A percentile compares a stretch with the other conserved stretches of the same genome.
These are phyloP conservation scores for Limnothrissa miodon DNA, from an alignment of 2,113 vertebrate species.

Conservation along the genomic window DNA sequence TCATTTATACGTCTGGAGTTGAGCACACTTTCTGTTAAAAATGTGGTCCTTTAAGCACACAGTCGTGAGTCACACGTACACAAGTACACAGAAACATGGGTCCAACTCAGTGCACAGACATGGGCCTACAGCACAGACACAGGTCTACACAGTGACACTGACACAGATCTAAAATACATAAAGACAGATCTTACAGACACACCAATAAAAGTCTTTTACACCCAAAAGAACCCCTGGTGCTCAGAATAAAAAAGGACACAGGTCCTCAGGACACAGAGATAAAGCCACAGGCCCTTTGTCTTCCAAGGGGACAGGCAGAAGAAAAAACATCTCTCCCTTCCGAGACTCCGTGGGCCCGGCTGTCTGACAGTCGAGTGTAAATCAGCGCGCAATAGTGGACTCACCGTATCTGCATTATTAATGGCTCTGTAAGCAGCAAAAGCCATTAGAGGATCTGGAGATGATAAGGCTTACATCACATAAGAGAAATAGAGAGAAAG, in stretches of 20 bases:
- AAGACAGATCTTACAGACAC: neutral
- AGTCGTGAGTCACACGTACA: too few species aligned
- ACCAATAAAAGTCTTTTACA: neutral
- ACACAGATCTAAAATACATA: neutral
- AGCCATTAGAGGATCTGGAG: constrained; percentile 50
- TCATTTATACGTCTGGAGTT: too few species aligned
- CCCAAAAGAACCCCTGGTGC: neutral
- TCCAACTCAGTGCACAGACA: too few species aligned
- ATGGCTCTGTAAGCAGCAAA: constrained; percentile 57
- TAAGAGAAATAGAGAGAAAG: too few species aligned
- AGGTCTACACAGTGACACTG: neutral
- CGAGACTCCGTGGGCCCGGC: constrained; percentile 25
- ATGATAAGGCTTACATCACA: constrained; percentile 57
- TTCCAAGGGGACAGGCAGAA: constrained; percentile 15
- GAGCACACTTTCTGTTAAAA: too few species aligned
- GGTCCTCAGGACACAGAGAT: neutral
- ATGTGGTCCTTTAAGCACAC: too few species aligned
- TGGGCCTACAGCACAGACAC: neutral
- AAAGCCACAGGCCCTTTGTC: neutral
- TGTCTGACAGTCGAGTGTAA: constrained; percentile 52
- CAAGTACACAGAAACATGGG: too few species aligned
- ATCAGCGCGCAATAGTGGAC: constrained; percentile 47
- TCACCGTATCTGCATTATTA: constrained; percentile 57
- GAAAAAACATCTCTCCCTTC: constrained; percentile 34
- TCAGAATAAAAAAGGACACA: neutral